phyloP scores from a whole-genome alignment of 2,113 vertebrate genomes.

The Hydrochoerus hydrochaeris region DNA sequence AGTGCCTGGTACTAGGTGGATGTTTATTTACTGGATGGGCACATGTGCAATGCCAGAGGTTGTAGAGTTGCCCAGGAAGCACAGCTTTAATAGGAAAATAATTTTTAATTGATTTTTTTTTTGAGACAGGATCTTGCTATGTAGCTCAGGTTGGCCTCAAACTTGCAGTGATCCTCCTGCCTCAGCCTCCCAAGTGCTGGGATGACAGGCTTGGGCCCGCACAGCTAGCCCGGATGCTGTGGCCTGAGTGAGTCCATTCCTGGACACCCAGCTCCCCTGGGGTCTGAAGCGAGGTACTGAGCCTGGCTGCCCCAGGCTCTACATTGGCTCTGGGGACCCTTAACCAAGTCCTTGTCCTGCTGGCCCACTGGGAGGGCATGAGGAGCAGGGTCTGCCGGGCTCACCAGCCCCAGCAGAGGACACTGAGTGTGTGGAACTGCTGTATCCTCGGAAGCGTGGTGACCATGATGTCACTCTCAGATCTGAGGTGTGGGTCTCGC shows the following conservation, averaged over 20 bases:
- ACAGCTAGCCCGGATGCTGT: no score
- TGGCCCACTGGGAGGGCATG: neutral
- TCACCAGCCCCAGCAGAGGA: no score
- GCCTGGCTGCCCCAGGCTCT: neutral
- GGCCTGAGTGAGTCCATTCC: neutral
- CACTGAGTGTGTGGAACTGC: no score
- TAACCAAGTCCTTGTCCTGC: neutral
- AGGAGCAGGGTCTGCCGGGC: neutral
- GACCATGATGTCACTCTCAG: no score
- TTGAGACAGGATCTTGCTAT: no score
- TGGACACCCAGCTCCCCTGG: neutral
- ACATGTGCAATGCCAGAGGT: neutral
- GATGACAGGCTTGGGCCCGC: neutral
- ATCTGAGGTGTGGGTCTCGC: no score
- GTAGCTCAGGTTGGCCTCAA: no score
- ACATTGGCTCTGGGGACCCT: neutral
- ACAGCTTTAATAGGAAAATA: neutral
- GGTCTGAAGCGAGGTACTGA: no score
- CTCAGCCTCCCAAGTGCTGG: neutral
- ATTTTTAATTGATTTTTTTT: neutral
- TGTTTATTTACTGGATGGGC: neutral
- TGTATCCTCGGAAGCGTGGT: no score
- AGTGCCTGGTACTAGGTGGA: neutral
- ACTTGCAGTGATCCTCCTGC: neutral
- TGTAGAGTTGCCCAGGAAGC: neutral